These are phyloP conservation scores for Rhizoglyphus robini DNA, from an alignment of 1,140 invertebrate species.

Conservation along the genomic window DNA sequence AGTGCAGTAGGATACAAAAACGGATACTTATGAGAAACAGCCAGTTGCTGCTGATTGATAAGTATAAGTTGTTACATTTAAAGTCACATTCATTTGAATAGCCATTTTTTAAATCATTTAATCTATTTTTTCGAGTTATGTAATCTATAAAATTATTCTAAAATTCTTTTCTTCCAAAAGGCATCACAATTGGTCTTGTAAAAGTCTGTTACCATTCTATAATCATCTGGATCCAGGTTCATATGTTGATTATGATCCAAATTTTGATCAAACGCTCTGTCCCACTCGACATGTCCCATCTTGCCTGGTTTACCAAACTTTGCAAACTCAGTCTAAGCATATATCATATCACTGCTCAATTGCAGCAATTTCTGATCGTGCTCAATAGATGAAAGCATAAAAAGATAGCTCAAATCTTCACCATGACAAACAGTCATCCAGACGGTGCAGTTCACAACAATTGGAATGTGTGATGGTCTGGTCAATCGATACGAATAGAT, in stretches of 20 bases:
- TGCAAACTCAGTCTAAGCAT: constrained; percentile 25
- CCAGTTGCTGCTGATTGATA: too few species aligned
- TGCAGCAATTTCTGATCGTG: constrained; percentile 10
- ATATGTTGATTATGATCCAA: background rate
- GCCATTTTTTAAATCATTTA: too few species aligned
- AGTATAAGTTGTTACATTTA: too few species aligned
- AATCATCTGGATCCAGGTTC: too few species aligned
- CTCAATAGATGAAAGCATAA: constrained; percentile 42
- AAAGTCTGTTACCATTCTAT: background rate
- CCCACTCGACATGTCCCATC: background rate
- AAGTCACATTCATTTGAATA: too few species aligned
- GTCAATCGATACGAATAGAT: background rate
- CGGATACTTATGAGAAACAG: too few species aligned
- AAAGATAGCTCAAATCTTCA: constrained; percentile 86
- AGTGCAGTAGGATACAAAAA: too few species aligned
- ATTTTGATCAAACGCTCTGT: background rate
- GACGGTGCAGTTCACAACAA: constrained; percentile 31
- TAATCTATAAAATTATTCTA: too few species aligned
- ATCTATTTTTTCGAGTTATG: too few species aligned
- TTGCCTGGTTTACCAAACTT: constrained; percentile 17
- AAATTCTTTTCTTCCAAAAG: background rate
- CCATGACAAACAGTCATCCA: constrained; percentile 94
- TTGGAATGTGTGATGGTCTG: too few species aligned
- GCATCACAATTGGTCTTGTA: background rate
- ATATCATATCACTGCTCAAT: constrained; percentile 24